Evolutionary conservation across 2,113 vertebrate genomes (phyloP).

Genomic region (Irena cyanogastra): DNA sequence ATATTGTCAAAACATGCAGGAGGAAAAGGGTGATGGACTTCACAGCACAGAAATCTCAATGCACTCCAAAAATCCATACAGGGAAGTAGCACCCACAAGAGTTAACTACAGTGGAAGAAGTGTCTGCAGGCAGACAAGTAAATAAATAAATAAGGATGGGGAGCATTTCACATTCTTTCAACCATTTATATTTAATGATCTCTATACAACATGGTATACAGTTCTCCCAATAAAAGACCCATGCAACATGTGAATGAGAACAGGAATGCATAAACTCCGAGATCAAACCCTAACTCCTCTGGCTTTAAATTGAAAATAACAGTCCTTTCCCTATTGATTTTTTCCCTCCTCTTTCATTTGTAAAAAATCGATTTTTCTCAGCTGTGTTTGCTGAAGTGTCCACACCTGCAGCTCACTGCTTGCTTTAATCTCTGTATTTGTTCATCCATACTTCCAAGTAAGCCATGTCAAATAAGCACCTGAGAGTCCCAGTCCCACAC

Average conservation of each 20-base stretch:
- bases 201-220: neutral
- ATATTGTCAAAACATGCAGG: conserved; percentile 10
- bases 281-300: neutral
- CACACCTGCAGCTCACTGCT: conserved; percentile 17
- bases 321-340: conserved; percentile 55
- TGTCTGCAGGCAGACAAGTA: neutral
- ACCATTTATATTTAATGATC: conserved; percentile 44
- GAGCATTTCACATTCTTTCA: neutral
- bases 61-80: neutral
- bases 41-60: neutral
- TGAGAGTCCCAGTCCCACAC: neutral
- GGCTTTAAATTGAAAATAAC: conserved; percentile 56
- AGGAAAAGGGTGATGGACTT: conserved; percentile 36
- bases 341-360: conserved; percentile 54
- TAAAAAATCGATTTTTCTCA: conserved; percentile 38
- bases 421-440: conserved; percentile 42
- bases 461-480: neutral
- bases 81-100: neutral
- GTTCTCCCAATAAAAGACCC: conserved; percentile 31
- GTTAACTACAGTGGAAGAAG: conserved; percentile 19
- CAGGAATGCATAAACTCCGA: conserved; percentile 38
- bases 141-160: conserved; percentile 46
- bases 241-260: conserved; percentile 47
- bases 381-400: conserved; percentile 13
- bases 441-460: neutral